phyloP scores from a whole-genome alignment of 2,113 vertebrate genomes.

The Burhinus bistriatus region DNA sequence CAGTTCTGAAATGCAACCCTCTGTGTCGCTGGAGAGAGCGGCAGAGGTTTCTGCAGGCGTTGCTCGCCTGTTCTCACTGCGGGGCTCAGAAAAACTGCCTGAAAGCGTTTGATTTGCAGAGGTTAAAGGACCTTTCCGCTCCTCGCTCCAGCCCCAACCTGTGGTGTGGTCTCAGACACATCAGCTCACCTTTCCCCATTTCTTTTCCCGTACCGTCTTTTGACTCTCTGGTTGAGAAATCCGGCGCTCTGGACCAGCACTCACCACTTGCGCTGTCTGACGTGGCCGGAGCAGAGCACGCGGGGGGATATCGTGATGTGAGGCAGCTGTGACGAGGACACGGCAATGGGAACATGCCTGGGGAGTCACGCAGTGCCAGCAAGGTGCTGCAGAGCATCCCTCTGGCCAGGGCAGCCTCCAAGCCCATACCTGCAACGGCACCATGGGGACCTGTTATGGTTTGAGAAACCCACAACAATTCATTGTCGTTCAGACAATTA shows the following conservation, averaged over 20 bases:
- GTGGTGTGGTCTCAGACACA: rapidly evolving
- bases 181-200: not conserved
- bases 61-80: not conserved
- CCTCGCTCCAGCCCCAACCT: not conserved
- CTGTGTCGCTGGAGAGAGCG: not conserved
- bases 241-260: rapidly evolving
- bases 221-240: too few species aligned
- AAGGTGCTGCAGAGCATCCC: not conserved
- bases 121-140: too few species aligned
- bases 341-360: rapidly evolving
- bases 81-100: not conserved
- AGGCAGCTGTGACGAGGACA: not conserved
- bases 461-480: too few species aligned
- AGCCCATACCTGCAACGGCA: not conserved
- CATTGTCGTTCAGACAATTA: too few species aligned
- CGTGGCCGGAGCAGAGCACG: rapidly evolving
- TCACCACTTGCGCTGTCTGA: rapidly evolving
- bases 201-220: not conserved
- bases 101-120: rapidly evolving
- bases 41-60: rapidly evolving
- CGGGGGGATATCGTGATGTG: rapidly evolving
- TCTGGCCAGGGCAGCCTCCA: not conserved
- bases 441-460: too few species aligned
- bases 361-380: not conserved
- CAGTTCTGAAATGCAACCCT: not conserved